Evolutionary conservation across 2,888 invertebrate genomes (phyloP).

Genomic region (Hesperia comma): DNA sequence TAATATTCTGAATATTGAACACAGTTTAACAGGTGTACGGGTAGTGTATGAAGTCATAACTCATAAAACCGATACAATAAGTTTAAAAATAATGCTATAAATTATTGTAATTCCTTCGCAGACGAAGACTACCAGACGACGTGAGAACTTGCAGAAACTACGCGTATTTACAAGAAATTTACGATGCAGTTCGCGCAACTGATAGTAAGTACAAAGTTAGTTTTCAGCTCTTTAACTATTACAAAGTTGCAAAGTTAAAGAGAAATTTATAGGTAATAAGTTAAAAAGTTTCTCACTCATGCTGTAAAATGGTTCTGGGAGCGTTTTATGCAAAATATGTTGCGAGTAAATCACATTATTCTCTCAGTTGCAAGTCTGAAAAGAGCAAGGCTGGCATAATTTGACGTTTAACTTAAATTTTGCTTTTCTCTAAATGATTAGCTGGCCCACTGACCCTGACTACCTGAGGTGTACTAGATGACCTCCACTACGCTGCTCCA

Average conservation of each 20-base stretch:
- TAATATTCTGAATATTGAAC: too few relatives aligned
- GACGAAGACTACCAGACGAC: conserved; percentile 86
- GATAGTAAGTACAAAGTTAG: conserved; percentile 82
- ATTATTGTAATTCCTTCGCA: conserved; percentile 67
- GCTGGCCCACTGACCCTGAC: too few relatives aligned
- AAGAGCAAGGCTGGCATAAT: too few relatives aligned
- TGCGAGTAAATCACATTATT: too few relatives aligned
- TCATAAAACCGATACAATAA: not conserved
- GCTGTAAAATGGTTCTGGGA: not conserved
- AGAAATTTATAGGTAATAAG: conserved; percentile 8
- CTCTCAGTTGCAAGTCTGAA: too few relatives aligned
- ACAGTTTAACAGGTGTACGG: too few relatives aligned
- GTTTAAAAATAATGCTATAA: not conserved
- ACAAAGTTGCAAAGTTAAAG: conserved; percentile 1
- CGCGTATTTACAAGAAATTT: conserved; percentile 89
- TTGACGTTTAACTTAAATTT: too few relatives aligned
- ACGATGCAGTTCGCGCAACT: conserved; percentile 86
- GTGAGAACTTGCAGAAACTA: conserved; percentile 87
- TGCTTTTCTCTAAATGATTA: too few relatives aligned
- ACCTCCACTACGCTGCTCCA: too few relatives aligned
- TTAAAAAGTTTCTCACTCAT: conserved; percentile 5
- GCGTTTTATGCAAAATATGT: too few relatives aligned
- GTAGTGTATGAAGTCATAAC: too few relatives aligned
- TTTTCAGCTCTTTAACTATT: conserved; percentile 47
- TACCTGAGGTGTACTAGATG: too few relatives aligned